These are phyloP conservation scores for Poeciliopsis infans DNA, from an alignment of 2,797 vertebrate genomes.

Conservation along the genomic window DNA sequence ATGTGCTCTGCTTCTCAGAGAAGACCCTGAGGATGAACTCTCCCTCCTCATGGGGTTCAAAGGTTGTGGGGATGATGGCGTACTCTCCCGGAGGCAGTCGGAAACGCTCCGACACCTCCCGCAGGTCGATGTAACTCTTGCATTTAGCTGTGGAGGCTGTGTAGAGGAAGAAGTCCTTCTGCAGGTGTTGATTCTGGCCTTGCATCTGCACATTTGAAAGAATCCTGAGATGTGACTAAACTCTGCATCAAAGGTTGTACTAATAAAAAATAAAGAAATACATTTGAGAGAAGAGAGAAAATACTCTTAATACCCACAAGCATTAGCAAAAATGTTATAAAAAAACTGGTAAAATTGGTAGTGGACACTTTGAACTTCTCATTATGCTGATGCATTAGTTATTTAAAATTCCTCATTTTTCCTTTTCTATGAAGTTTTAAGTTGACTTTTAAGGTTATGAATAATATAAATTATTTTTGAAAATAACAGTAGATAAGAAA, in stretches of 20 bases:
- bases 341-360: neutral
- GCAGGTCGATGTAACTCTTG: constrained; percentile 92
- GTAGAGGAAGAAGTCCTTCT: constrained; percentile 97
- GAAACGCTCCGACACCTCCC: constrained; percentile 95
- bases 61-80: constrained; percentile 92
- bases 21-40: constrained; percentile 98
- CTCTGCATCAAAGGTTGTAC: neutral
- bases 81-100: constrained; percentile 93
- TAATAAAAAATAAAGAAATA: neutral
- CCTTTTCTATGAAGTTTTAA: neutral
- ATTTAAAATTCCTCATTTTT: neutral
- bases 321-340: neutral
- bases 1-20: constrained; percentile 93
- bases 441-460: neutral
- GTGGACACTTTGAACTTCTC: neutral
- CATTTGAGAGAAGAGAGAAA: neutral
- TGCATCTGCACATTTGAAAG: constrained; percentile 81
- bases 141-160: constrained; percentile 92
- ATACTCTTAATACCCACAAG: neutral
- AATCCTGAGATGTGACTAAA: neutral
- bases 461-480: neutral
- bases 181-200: constrained; percentile 88
- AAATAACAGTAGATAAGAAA: neutral
- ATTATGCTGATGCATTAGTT: neutral
- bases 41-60: constrained; percentile 90